Evolutionary conservation across 1,140 invertebrate genomes (phyloP), one percentile per base, ranked within the genome.

Genomic region (Anoplophora glabripennis): DNA sequence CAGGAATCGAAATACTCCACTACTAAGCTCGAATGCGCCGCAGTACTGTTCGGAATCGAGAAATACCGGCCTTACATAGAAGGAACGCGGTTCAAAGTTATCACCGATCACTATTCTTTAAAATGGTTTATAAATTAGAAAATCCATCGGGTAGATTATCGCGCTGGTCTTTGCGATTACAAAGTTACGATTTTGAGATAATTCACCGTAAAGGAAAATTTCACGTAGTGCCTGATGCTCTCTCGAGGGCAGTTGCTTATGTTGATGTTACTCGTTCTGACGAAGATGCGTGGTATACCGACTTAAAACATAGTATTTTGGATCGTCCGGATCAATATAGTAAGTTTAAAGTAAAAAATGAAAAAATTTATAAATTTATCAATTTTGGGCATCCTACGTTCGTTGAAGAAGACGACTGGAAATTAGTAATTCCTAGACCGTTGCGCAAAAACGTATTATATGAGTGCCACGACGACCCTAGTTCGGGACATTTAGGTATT

Each of bases 11-110:
- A 79, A 21, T 82, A 79, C 57, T 65, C 62, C 2, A 67, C 67
- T 5, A 78, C 75, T 0, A 78, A 83, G 65, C 60, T 68, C 45
- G 79, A 83, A 72, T 75, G 73, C 48, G 58, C 82, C 10, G 77
- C 77, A 1, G 67, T 80, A 8, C 37, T 82, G 1, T 70, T 65
- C 57, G 73, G 70, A 3, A 65, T 81, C 1, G 62, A 77, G 53
- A 72, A 78, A 45, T 77, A 77, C 53, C 38, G 67, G 12, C 57
- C 61, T 14, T 82, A 76, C 67, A 47, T 82, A 2, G 71, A 76
- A 53, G 73, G 73, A 3, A 67, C 55, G 7, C 53, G 74, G 7
- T 80, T 84, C 51, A 74, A 44, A 4, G 70, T 80, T 1, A 61
- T 76, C 12, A 81, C 80, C 0, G 78, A 81, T 48, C 75, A 78